Evolutionary conservation across 1,140 invertebrate genomes (phyloP).

Genomic region (Cotesia typhae): DNA sequence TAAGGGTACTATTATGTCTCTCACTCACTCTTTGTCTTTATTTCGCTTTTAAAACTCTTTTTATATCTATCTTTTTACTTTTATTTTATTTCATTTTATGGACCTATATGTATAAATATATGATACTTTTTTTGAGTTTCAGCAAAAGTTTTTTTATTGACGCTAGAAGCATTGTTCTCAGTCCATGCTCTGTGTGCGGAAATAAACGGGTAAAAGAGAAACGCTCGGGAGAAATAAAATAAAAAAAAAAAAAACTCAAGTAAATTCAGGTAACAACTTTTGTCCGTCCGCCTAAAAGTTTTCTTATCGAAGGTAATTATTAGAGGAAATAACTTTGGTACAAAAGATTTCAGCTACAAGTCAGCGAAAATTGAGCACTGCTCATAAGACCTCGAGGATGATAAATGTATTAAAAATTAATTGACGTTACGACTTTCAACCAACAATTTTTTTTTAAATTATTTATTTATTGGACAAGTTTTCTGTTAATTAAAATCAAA

Average conservation of each 20-base stretch:
- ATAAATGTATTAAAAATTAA: slow-evolving; percentile 31
- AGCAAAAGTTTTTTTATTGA: slow-evolving; percentile 36
- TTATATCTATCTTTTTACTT: not conserved
- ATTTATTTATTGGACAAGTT: not conserved
- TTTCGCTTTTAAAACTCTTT: slow-evolving; percentile 4
- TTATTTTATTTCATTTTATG: not conserved
- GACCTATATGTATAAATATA: not conserved
- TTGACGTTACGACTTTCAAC: slow-evolving; percentile 2
- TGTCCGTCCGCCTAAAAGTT: slow-evolving; percentile 36
- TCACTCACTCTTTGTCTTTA: not conserved
- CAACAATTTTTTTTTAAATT: slow-evolving; percentile 2
- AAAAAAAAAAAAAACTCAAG: slow-evolving; percentile 3
- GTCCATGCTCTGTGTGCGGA: slow-evolving; percentile 26
- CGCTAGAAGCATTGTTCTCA: slow-evolving; percentile 27
- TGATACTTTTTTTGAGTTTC: slow-evolving; percentile 2
- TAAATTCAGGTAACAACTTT: slow-evolving; percentile 38
- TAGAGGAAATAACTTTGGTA: slow-evolving; percentile 34
- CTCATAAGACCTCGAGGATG: not conserved
- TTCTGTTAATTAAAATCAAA: not conserved
- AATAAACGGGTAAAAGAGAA: slow-evolving; percentile 34
- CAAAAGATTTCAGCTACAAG: slow-evolving; percentile 1
- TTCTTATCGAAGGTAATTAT: slow-evolving; percentile 45
- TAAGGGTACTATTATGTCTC: slow-evolving; percentile 16
- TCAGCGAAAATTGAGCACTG: slow-evolving; percentile 31
- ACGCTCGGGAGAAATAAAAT: not conserved